phyloP scores from a whole-genome alignment of 2,113 vertebrate species.

The Bombycilla garrulus region DNA sequence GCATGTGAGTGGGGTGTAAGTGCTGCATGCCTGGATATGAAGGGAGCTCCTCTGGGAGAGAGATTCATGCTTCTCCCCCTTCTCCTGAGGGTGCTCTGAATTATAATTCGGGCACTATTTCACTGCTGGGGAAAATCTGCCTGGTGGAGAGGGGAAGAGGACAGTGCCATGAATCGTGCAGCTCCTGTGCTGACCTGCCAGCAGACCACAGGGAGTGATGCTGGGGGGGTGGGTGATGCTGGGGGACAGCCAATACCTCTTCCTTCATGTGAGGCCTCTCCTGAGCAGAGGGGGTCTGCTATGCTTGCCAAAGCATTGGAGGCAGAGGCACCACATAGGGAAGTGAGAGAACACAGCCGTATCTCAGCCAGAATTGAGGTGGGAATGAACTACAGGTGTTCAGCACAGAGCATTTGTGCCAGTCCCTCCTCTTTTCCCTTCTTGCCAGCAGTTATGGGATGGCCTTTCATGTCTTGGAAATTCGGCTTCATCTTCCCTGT shows the following conservation, averaged over 20 bases:
- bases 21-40: background rate
- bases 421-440: background rate
- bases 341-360: background rate
- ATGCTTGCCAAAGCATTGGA: background rate
- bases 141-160: background rate
- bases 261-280: background rate
- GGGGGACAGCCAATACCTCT: rapidly evolving
- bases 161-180: background rate
- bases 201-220: background rate
- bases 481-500: background rate
- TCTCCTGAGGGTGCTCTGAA: background rate
- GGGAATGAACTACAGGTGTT: background rate
- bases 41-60: background rate
- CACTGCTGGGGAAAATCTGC: background rate
- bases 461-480: background rate
- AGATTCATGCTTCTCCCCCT: background rate
- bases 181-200: rapidly evolving
- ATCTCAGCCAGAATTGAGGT: background rate
- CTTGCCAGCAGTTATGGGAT: background rate
- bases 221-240: background rate
- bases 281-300: background rate
- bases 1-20: background rate
- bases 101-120: background rate
- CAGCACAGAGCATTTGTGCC: background rate
- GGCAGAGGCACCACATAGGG: rapidly evolving